phyloP scores from a whole-genome alignment of 2,113 vertebrate species.

The Thymallus thymallus region DNA sequence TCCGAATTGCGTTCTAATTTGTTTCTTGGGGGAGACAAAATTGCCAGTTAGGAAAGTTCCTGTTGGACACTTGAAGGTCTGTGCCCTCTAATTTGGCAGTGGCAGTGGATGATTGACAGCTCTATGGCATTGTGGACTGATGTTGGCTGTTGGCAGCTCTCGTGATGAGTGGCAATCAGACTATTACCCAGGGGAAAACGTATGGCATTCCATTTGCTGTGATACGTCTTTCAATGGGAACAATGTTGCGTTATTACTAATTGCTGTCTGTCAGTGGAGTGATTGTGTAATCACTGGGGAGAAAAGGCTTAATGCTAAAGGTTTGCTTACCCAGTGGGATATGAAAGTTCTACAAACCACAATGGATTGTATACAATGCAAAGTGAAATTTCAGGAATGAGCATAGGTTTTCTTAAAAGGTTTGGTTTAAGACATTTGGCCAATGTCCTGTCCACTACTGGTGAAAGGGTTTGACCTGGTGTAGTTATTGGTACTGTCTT shows the following conservation, averaged over 20 bases:
- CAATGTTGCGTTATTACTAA: conserved; percentile 32
- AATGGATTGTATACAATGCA: too few relatives aligned
- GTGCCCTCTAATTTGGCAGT: conserved; percentile 47
- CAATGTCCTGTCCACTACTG: too few relatives aligned
- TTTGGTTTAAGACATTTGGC: too few relatives aligned
- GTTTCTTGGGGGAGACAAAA: conserved; percentile 27
- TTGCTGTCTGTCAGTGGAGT: not conserved
- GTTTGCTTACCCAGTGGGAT: too few relatives aligned
- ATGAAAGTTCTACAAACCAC: too few relatives aligned
- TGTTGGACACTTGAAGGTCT: conserved; percentile 17
- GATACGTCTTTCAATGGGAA: conserved; percentile 47
- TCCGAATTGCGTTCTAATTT: conserved; percentile 1
- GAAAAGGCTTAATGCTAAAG: too few relatives aligned
- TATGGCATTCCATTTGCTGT: conserved; percentile 38
- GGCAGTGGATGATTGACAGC: conserved; percentile 53
- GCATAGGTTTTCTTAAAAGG: too few relatives aligned
- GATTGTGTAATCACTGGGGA: not conserved
- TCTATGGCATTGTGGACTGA: conserved; percentile 42
- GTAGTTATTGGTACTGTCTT: too few relatives aligned
- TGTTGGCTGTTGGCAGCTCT: conserved; percentile 51
- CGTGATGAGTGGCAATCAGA: conserved; percentile 57
- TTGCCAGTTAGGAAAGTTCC: conserved; percentile 20
- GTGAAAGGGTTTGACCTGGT: too few relatives aligned
- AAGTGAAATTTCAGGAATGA: too few relatives aligned
- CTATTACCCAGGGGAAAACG: conserved; percentile 49